Conservation (phyloP, 2,888 invertebrate genomes). For the Nebria brevicollis region DNA sequence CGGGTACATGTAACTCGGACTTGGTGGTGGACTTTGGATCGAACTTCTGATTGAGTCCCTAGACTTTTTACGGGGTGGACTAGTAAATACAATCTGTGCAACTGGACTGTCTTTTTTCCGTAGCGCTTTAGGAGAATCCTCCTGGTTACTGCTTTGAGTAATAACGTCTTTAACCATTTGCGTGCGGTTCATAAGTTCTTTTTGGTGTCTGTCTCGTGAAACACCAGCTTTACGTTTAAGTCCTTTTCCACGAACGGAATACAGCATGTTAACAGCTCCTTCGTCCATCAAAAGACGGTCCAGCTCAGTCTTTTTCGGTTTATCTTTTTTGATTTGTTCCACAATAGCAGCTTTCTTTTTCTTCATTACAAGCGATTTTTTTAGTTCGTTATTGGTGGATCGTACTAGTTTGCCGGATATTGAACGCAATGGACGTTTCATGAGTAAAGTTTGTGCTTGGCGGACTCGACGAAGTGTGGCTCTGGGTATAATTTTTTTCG, state of each 20-base stretch:
- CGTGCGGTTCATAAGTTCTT: conserved; percentile 59
- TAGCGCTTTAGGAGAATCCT: conserved; percentile 63
- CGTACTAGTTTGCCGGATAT: conserved; percentile 14
- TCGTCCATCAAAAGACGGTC: conserved; percentile 84
- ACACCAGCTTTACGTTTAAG: conserved; percentile 60
- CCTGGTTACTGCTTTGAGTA: conserved; percentile 56
- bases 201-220: conserved; percentile 57
- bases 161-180: conserved; percentile 60
- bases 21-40: conserved; percentile 63
- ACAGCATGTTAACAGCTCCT: conserved; percentile 87
- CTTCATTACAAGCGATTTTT: conserved; percentile 27
- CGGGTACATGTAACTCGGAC: conserved; percentile 71
- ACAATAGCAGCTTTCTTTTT: conserved; percentile 47
- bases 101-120: conserved; percentile 62
- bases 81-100: conserved; percentile 39
- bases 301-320: conserved; percentile 66
- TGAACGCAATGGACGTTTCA: conserved; percentile 43
- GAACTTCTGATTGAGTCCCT: conserved; percentile 60
- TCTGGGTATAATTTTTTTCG: conserved; percentile 8
- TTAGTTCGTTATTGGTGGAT: conserved; percentile 27
- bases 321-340: conserved; percentile 47
- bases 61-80: conserved; percentile 58
- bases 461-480: conserved; percentile 22
- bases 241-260: conserved; percentile 72
- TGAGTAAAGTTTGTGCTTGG: conserved; percentile 43